A percentile compares a stretch with the other conserved stretches of the same genome.
Conservation (phyloP, 2,888 invertebrate genomes). For the Ptychoptera contaminata region DNA sequence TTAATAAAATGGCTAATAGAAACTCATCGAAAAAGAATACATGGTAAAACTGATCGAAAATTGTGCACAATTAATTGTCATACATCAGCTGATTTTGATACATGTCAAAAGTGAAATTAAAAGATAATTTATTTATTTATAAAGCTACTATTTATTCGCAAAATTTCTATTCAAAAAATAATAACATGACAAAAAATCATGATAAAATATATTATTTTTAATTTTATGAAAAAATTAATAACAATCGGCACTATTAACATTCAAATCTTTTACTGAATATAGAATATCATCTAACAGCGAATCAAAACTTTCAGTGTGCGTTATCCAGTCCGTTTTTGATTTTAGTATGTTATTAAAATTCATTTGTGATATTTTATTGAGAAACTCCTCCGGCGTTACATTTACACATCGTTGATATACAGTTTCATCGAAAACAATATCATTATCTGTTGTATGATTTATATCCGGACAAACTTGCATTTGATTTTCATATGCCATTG, state of each 20-base stretch:
- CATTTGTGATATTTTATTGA: slow-evolving; percentile 36
- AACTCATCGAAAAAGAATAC: no score
- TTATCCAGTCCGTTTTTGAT: slow-evolving; percentile 48
- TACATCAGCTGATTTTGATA: no score
- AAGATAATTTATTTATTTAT: no score
- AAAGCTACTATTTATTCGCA: no score
- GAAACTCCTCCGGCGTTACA: slow-evolving; percentile 41
- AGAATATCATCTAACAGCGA: slow-evolving; percentile 62
- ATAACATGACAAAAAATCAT: no score
- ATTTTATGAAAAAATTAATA: slow-evolving; percentile 32
- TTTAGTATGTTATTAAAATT: slow-evolving; percentile 44
- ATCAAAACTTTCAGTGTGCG: slow-evolving; percentile 46
- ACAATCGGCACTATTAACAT: slow-evolving; percentile 53
- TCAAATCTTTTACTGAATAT: slow-evolving; percentile 38
- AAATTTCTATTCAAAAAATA: no score
- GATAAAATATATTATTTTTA: neutral
- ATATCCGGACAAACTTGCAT: slow-evolving; percentile 19
- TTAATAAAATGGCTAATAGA: no score
- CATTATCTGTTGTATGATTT: slow-evolving; percentile 3
- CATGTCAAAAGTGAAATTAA: no score
- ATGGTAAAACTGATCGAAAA: no score
- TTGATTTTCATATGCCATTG: slow-evolving; percentile 42
- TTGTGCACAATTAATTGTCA: no score
- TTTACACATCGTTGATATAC: slow-evolving; percentile 24
- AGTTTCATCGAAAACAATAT: slow-evolving; percentile 22